These are phyloP conservation scores for Hydractinia symbiolongicarpus DNA, from an alignment of 30 jellyfish, hydroid and myxozoan genomes.

Conservation along the genomic window DNA sequence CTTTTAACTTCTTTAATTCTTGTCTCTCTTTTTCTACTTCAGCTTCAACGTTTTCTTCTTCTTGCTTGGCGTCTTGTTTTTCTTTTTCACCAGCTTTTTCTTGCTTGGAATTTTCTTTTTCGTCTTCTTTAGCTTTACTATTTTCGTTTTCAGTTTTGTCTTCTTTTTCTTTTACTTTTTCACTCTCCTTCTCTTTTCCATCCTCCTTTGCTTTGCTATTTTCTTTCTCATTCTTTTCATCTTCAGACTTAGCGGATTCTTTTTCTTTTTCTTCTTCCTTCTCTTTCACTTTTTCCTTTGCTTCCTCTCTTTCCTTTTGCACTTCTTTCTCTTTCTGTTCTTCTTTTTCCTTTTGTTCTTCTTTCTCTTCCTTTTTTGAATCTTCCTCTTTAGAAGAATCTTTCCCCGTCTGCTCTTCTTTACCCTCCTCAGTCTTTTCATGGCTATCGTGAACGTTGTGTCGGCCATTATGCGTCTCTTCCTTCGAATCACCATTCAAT, in stretches of 20 bases:
- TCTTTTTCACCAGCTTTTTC: not conserved
- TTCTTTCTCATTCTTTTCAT: slow-evolving; percentile 9
- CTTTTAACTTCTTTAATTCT: slow-evolving; percentile 14
- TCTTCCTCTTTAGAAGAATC: slow-evolving; percentile 6
- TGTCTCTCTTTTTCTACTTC: slow-evolving; percentile 29
- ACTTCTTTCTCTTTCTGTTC: slow-evolving; percentile 9
- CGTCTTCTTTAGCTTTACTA: slow-evolving; percentile 6
- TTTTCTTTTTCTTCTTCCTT: slow-evolving; percentile 8
- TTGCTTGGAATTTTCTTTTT: not conserved
- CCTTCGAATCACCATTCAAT: not conserved
- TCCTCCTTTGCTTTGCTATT: slow-evolving; percentile 1
- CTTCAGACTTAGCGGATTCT: not conserved
- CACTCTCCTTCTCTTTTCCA: not conserved
- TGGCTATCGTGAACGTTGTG: slow-evolving; percentile 3
- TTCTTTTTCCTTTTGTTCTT: not conserved
- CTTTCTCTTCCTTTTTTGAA: slow-evolving; percentile 1
- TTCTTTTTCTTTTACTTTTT: slow-evolving; percentile 4
- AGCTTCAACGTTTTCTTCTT: slow-evolving; percentile 16
- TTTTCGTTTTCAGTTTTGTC: not conserved
- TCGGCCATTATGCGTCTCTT: slow-evolving; percentile 2
- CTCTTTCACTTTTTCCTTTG: not conserved
- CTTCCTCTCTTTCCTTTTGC: not conserved
- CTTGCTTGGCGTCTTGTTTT: slow-evolving; percentile 10
- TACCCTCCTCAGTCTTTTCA: not conserved
- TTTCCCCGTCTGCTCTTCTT: not conserved